Evolutionary conservation across 2,797 vertebrate species (phyloP), one percentile per base, ranked within the genome.

Genomic region (Gymnothorax reevesii): DNA sequence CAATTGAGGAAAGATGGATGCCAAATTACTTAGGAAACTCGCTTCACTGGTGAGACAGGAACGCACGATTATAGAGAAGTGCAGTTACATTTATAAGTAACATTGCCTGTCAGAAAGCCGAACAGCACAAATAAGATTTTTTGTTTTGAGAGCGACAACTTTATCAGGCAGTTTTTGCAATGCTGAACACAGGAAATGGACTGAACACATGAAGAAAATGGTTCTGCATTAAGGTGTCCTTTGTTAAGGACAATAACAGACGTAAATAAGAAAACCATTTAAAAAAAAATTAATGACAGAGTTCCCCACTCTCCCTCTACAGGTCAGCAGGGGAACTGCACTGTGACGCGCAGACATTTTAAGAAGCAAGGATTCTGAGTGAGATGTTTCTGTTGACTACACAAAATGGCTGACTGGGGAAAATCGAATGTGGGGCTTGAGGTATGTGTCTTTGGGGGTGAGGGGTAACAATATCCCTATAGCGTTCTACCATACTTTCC

Each of bases 351-450:
- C 80, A 86, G 86, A 75, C 86, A 86, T 86, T 83, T 86, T 73
- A 83, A 62, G 64, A 83, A 27, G 55, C 7, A 71, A 59, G 86
- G 52, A 82, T 86, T 86, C 64, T 54, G 66, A 83, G 8, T 20
- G 55, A 59, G 15, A 83, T 20, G 57, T 25, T 83, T 25, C 9
- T 59, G n/a, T 49, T 42, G 25, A 75, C 52, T 10, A 1, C 7
- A 86, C 86, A 86, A 86, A 86, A 86, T 86, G 86, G 86, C 86
- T 83, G 86, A 79, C 42, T 17, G 52, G 75, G n/a, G 17, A 79
- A 54, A 17, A 79, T 79, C 15, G 75, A 33, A 75, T 75, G 33
- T 75, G 0, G 27, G 33, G 5, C 20, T 64, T 64, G 62, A 42
- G 22, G n/a, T n/a, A 17, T 62, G 20, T 64, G 27, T 3, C 15